phyloP scores from a whole-genome alignment of 2,797 vertebrate genomes.

The Cuniculus paca region DNA sequence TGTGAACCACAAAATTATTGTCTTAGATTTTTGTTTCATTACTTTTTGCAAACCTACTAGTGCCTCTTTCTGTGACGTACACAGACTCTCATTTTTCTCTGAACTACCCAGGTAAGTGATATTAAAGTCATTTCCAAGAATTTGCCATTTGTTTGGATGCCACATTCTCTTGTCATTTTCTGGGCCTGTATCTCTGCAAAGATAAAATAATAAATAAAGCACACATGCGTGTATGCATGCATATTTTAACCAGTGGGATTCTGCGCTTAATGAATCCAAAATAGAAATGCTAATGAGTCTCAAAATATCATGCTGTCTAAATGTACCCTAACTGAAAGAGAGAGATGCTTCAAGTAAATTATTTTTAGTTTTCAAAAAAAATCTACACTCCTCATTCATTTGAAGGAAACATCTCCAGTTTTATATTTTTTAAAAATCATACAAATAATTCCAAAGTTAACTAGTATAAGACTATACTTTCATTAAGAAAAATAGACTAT shows the following conservation, averaged over 20 bases:
- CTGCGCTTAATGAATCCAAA: conserved; percentile 36
- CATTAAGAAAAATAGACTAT: background rate
- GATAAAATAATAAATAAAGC: background rate
- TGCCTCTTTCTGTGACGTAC: background rate
- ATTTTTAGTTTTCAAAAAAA: conserved; percentile 30
- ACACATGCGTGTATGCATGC: background rate
- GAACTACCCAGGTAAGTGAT: conserved; percentile 11
- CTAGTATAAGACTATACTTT: background rate
- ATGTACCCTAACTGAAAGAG: background rate
- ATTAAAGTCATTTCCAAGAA: conserved; percentile 13
- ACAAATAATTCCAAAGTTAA: background rate
- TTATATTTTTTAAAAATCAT: background rate
- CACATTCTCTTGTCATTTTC: background rate
- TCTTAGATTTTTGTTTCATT: background rate
- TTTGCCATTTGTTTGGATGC: background rate
- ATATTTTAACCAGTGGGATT: conserved; percentile 10
- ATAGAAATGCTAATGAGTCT: background rate
- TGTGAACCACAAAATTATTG: background rate
- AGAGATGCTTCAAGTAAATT: conserved; percentile 21
- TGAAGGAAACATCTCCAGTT: background rate
- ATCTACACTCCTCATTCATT: background rate
- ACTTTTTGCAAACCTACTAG: background rate
- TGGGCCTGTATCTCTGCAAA: background rate
- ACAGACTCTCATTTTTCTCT: background rate
- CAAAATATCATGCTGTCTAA: conserved; percentile 5